Percentiles rank a stretch among this genome's conserved stretches.
Conservation (phyloP, 1,140 invertebrate genomes). For the Drosophila pandora region DNA sequence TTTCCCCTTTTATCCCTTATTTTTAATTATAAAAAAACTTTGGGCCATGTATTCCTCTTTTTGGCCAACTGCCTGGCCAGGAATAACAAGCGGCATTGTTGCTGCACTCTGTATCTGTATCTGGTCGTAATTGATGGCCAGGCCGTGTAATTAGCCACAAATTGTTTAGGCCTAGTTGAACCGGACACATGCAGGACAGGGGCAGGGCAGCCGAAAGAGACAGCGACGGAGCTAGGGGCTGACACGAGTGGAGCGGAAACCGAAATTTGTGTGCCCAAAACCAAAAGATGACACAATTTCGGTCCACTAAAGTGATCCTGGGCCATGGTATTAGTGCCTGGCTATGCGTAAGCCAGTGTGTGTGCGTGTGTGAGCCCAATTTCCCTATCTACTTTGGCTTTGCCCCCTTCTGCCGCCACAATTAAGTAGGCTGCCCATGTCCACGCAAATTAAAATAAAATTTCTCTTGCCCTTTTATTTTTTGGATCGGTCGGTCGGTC, state of each 20-base stretch:
- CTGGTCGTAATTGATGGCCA: slow-evolving; percentile 71
- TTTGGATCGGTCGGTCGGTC: slow-evolving; percentile 13
- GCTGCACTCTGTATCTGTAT: slow-evolving; percentile 35
- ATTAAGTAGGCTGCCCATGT: slow-evolving; percentile 76
- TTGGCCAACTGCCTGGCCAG: slow-evolving; percentile 18
- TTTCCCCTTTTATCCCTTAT: slow-evolving; percentile 6
- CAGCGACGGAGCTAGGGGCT: background rate
- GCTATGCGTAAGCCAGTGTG: background rate
- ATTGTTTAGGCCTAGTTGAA: slow-evolving; percentile 80
- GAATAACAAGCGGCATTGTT: slow-evolving; percentile 39
- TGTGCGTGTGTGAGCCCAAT: slow-evolving; percentile 15
- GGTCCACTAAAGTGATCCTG: slow-evolving; percentile 51
- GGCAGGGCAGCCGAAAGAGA: background rate
- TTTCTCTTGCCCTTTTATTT: slow-evolving; percentile 49
- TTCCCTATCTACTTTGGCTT: background rate
- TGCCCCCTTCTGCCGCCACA: slow-evolving; percentile 26
- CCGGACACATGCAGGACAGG: slow-evolving; percentile 35
- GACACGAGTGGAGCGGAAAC: slow-evolving; percentile 46
- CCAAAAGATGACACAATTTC: slow-evolving; percentile 81
- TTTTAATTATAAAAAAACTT: slow-evolving; percentile 82
- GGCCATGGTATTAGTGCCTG: slow-evolving; percentile 8
- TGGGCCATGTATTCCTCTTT: slow-evolving; percentile 24
- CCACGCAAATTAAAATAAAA: slow-evolving; percentile 74
- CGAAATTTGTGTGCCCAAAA: slow-evolving; percentile 72
- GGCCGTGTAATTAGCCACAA: slow-evolving; percentile 81